These are phyloP conservation scores for Zoanthus sociatus DNA, from an alignment of 92 coral and sea anemone species.

Conservation along the genomic window DNA sequence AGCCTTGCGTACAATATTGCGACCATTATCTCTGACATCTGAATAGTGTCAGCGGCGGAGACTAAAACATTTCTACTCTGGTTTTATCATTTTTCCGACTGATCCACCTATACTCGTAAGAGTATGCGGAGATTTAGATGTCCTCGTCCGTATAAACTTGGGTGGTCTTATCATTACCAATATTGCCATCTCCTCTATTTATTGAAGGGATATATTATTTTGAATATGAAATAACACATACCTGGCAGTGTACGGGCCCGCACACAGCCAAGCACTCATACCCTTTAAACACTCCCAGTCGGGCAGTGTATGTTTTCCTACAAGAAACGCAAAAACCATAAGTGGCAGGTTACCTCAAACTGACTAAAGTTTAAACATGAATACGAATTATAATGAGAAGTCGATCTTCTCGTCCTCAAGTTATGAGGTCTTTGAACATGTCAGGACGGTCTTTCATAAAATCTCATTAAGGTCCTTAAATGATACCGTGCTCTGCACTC, in stretches of 20 bases:
- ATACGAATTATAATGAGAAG: too few relatives aligned
- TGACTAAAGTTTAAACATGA: too few relatives aligned
- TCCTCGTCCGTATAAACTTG: too few relatives aligned
- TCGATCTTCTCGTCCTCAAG: too few relatives aligned
- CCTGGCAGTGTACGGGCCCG: constrained; percentile 81
- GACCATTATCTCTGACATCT: too few relatives aligned
- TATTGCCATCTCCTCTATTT: neutral
- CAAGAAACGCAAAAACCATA: neutral
- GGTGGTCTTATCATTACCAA: neutral
- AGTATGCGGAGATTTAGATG: neutral
- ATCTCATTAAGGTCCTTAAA: neutral
- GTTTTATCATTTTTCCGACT: too few relatives aligned
- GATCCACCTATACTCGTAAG: too few relatives aligned
- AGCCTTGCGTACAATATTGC: too few relatives aligned
- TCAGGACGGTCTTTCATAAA: too few relatives aligned
- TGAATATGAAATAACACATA: neutral
- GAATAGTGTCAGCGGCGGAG: too few relatives aligned
- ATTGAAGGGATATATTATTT: neutral
- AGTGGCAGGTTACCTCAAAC: neutral
- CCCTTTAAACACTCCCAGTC: constrained; percentile 52
- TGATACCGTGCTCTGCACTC: neutral
- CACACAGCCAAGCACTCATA: constrained; percentile 37
- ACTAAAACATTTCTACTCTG: too few relatives aligned
- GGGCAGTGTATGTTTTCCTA: constrained; percentile 65
- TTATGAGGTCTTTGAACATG: too few relatives aligned